Evolutionary conservation across 2,113 vertebrate species (phyloP), one percentile per base, ranked within the genome.

Genomic region (Misgurnus mizolepis): DNA sequence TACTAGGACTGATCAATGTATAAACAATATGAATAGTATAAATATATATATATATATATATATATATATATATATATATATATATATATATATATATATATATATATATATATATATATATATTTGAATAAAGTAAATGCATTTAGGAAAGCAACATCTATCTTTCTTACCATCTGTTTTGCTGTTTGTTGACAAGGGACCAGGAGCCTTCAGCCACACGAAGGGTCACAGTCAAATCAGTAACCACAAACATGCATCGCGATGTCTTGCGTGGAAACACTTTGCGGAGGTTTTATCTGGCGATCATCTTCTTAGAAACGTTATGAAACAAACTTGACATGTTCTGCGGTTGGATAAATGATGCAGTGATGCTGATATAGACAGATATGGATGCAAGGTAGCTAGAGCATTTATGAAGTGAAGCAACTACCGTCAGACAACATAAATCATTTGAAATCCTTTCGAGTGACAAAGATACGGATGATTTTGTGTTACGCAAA

Each of bases 191-290:
- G n/a, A n/a, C n/a, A 18, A 56, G 53, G 5, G 15, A 56, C 53
- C 53, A 56, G 55, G 17, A 8, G 18, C 17, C 55, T 58, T 0
- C 55, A 58, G 4, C 15, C 55, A 58, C 18, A 18, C 14, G 12
- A 58, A 64, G 5, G 27, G 58, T 43, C 61, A 67, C n/a, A 76
- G 68, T 70, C 65, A 49, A 50, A 47, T 15, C 22, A 43, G 11
- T 41, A 47, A 64, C 56, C 18, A 68, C n/a, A 49, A 12, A 12
- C 53, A 74, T 9, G 22, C 50, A 9, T 58, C 55, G 61, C 10
- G 1, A 8, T 62, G 34, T 56, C 9, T 0, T 7, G 8, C 17
- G 5, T 56, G 14, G 15, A 17, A 56, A 56, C 53, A 56, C 53
- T 56, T 6, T 15, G 15, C 15, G 64, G 1, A 79, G 5, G 14